These are phyloP conservation scores for Rhopalosiphum maidis DNA, from an alignment of 1,140 invertebrate genomes.

Conservation along the genomic window DNA sequence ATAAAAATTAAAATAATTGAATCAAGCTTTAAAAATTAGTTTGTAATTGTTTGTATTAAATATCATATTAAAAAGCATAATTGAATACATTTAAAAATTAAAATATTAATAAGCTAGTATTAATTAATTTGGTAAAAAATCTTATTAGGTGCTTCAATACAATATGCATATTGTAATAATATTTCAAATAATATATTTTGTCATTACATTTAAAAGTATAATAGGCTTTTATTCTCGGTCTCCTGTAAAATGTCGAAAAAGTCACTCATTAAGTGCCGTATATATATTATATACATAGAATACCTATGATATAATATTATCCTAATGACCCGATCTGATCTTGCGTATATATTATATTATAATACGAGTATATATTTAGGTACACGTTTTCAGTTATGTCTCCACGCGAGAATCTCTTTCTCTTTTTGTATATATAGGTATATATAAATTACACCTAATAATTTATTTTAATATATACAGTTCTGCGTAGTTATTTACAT, in stretches of 20 bases:
- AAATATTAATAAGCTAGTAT: too few species aligned
- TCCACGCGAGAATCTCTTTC: background rate
- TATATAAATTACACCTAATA: slow-evolving; percentile 13
- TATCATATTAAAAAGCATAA: too few species aligned
- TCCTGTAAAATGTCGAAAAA: background rate
- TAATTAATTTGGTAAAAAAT: too few species aligned
- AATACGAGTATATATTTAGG: background rate
- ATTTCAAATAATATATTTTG: too few species aligned
- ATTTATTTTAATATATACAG: slow-evolving; percentile 19
- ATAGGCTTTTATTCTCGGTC: background rate
- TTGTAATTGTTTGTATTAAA: too few species aligned
- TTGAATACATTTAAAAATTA: too few species aligned
- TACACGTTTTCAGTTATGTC: background rate
- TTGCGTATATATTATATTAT: slow-evolving; percentile 5
- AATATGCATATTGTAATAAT: too few species aligned
- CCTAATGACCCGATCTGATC: background rate
- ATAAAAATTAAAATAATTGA: too few species aligned
- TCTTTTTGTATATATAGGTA: background rate
- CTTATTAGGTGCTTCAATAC: too few species aligned
- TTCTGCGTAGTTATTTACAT: background rate
- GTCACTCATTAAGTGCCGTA: background rate
- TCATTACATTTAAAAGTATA: too few species aligned
- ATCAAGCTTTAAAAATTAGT: too few species aligned
- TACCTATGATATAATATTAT: background rate
- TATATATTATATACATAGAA: background rate